A percentile compares a stretch with the other conserved stretches of the same genome.
These are phyloP conservation scores for Nomia melanderi DNA, from an alignment of 1,140 invertebrate genomes.

Conservation along the genomic window DNA sequence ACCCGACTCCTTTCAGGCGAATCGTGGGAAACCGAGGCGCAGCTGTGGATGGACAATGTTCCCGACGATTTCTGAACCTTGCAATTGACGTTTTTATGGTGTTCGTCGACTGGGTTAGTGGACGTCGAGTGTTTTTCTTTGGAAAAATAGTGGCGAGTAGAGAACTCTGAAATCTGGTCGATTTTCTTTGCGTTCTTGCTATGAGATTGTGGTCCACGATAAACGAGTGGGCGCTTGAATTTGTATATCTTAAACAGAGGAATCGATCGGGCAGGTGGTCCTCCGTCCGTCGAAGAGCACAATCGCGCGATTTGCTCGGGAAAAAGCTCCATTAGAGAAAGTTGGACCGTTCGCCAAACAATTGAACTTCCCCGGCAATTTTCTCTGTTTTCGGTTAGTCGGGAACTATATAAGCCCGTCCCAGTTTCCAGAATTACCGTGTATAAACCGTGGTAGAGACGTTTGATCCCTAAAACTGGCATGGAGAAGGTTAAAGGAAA, in stretches of 20 bases:
- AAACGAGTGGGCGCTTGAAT: too few species aligned
- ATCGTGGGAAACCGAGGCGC: too few species aligned
- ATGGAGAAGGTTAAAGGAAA: background rate
- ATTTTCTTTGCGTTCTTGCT: too few species aligned
- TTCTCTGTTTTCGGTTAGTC: constrained; percentile 18
- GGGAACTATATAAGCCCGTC: constrained; percentile 24
- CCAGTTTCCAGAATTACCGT: constrained; percentile 38
- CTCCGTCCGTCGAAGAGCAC: background rate
- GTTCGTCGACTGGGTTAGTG: too few species aligned
- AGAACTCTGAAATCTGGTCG: too few species aligned
- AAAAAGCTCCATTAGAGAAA: constrained; percentile 7
- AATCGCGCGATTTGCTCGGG: background rate
- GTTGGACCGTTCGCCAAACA: background rate
- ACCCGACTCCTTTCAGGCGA: too few species aligned
- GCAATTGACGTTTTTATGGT: too few species aligned
- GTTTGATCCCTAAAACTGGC: constrained; percentile 28
- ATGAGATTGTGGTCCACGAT: too few species aligned
- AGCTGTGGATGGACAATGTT: too few species aligned
- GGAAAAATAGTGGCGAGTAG: too few species aligned
- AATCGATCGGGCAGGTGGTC: background rate
- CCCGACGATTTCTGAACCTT: too few species aligned
- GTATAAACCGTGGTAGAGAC: constrained; percentile 17
- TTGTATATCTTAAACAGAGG: background rate
- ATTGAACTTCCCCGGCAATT: constrained; percentile 21
- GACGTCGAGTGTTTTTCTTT: too few species aligned